Evolutionary conservation across 2,888 invertebrate species (phyloP).

Genomic region (Pterobdella sp.): DNA sequence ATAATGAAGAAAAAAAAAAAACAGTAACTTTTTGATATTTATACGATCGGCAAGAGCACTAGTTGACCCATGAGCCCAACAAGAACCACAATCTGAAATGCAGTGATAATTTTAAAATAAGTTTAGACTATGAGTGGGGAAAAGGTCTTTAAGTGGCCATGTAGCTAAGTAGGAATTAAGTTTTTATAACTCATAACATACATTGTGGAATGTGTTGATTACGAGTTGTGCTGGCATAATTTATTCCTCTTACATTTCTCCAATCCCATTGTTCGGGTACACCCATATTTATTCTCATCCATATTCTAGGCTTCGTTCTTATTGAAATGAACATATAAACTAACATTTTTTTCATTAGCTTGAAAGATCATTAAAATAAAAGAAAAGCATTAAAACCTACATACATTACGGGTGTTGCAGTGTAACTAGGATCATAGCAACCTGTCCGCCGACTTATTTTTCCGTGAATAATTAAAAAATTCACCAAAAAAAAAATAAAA

Average conservation of each 20-base stretch:
- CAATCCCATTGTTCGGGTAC: constrained; percentile 52
- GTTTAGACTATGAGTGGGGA: background rate
- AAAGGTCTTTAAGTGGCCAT: background rate
- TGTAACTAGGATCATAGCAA: background rate
- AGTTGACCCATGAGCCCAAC: constrained; percentile 55
- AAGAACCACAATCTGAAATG: constrained; percentile 53
- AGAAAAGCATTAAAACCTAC: background rate
- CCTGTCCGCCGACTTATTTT: background rate
- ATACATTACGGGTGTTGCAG: background rate
- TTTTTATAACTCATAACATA: constrained; percentile 33
- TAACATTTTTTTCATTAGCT: too few relatives aligned
- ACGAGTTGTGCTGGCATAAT: constrained; percentile 52
- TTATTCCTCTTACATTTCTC: constrained; percentile 52
- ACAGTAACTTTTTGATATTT: constrained; percentile 47
- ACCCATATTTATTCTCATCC: constrained; percentile 33
- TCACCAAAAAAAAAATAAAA: background rate
- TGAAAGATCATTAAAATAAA: too few relatives aligned
- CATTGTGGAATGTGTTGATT: constrained; percentile 55
- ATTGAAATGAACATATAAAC: background rate
- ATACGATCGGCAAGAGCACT: constrained; percentile 54
- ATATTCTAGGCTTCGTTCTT: constrained; percentile 34
- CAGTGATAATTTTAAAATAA: background rate
- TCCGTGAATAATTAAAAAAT: background rate
- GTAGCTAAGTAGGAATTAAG: background rate
- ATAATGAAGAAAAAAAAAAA: background rate